phyloP scores from a whole-genome alignment of 2,113 vertebrate genomes.

The Ondatra zibethicus region DNA sequence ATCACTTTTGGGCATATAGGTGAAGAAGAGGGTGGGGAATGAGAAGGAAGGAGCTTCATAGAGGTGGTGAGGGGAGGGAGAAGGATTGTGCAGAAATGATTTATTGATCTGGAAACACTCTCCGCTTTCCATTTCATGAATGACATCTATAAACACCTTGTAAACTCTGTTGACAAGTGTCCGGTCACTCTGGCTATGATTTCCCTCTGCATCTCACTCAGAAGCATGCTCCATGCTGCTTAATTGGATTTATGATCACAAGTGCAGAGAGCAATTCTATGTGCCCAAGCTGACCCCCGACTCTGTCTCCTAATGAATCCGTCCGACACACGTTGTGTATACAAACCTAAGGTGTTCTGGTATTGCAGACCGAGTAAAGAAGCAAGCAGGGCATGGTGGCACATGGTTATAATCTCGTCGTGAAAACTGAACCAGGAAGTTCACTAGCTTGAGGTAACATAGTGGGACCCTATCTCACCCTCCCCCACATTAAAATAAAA shows the following conservation, averaged over 20 bases:
- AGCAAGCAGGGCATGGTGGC: neutral
- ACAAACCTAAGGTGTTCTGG: accelerated
- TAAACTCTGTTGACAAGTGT: neutral
- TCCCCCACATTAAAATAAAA: neutral
- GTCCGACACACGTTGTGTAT: accelerated
- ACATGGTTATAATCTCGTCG: neutral
- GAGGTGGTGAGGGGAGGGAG: neutral
- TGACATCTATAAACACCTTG: neutral
- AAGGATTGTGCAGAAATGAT: neutral
- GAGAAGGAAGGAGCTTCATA: neutral
- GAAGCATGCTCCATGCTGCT: neutral
- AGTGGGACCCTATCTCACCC: neutral
- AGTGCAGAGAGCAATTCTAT: neutral
- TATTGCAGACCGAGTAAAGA: neutral
- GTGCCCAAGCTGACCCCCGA: neutral
- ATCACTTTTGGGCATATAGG: too few species aligned
- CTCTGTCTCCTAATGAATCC: neutral
- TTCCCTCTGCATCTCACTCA: neutral
- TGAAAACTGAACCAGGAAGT: neutral
- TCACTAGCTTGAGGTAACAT: neutral
- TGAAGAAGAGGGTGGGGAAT: neutral
- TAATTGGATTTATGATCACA: neutral
- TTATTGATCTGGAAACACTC: neutral
- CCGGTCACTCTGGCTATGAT: neutral
- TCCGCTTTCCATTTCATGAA: neutral